Conservation (phyloP, 1,140 invertebrate species). For the Patella vulgata region DNA sequence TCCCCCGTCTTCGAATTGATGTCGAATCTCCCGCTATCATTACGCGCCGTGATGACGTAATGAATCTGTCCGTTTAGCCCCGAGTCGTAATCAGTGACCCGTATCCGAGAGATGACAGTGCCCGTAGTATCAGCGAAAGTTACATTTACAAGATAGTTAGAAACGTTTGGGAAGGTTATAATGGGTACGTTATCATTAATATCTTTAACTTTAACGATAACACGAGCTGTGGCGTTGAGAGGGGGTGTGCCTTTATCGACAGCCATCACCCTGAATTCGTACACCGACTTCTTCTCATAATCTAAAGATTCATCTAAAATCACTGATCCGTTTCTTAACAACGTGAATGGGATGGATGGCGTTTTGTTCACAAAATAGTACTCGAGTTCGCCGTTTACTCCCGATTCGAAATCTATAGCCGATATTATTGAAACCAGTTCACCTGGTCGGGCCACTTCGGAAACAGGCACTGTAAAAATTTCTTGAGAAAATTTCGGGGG, state of each 20-base stretch:
- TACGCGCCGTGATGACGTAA: slow-evolving; percentile 38
- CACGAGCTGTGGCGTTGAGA: slow-evolving; percentile 86
- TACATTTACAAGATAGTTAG: slow-evolving; percentile 18
- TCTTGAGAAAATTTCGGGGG: slow-evolving; percentile 28
- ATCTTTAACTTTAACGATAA: slow-evolving; percentile 83
- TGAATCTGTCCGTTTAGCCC: slow-evolving; percentile 38
- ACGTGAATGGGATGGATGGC: slow-evolving; percentile 17
- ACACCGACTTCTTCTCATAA: slow-evolving; percentile 80
- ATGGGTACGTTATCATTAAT: slow-evolving; percentile 73
- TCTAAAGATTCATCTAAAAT: slow-evolving; percentile 71
- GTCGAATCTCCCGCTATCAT: slow-evolving; percentile 38
- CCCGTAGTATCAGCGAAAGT: slow-evolving; percentile 12
- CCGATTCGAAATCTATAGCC: slow-evolving; percentile 29
- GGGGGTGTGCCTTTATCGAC: slow-evolving; percentile 90
- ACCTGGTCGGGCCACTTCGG: slow-evolving; percentile 31
- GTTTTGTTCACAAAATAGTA: slow-evolving; percentile 12
- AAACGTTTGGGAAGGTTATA: slow-evolving; percentile 66
- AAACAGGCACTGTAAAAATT: slow-evolving; percentile 34
- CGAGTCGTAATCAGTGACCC: slow-evolving; percentile 34
- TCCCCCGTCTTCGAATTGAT: slow-evolving; percentile 40
- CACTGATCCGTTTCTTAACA: slow-evolving; percentile 24
- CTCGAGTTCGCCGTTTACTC: slow-evolving; percentile 33
- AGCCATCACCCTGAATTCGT: slow-evolving; percentile 85
- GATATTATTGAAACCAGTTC: slow-evolving; percentile 21
- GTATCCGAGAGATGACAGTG: slow-evolving; percentile 14